Evolutionary conservation across 2,797 vertebrate genomes (phyloP), one percentile per base, ranked within the genome.

Genomic region (Pyrrhura leucotis): DNA sequence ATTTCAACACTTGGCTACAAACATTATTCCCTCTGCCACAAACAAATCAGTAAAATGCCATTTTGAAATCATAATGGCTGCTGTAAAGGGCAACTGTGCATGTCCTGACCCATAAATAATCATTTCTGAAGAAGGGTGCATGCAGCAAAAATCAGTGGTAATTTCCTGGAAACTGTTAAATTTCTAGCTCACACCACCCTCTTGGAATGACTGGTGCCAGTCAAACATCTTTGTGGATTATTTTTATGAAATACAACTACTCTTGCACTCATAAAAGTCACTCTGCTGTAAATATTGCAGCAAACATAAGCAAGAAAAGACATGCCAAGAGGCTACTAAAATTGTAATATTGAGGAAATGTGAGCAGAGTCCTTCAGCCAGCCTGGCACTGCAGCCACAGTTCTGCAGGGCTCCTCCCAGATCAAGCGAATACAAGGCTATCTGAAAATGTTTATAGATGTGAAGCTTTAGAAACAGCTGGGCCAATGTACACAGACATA

Each of bases 31-130:
- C 29, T 47, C 69, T 91, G 95, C 91, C 91, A 92, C 80, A 89
- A 85, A 78, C 72, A 89, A 68, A 72, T 74, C 79, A 65, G 77
- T 50, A 94, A 91, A 89, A 88, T 74, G 85, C 29, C 88, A 42
- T 42, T 87, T 82, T 23, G 90, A 75, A 94, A 94, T 76, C 58
- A 65, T 79, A 85, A 85, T 68, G 54, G 35, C 19, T 88, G 77
- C 26, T 54, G 72, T 69, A 95, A 91, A 96, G 33, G 77, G 87
- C 61, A 93, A 77, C 83, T 1, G 16, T 81, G 88, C 71, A 25
- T 11, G 6, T 59, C 48, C 73, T 66, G 62, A 93, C 39, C 76
- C 85, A 91, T 45, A 73, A 95, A 91, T 81, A 91, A 93, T 20
- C 0, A 0, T 82, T 79, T 51, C 88, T 88, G 81, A 66, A 69